Evolutionary conservation across 2,797 vertebrate genomes (phyloP).

Genomic region (Danio tinwini): DNA sequence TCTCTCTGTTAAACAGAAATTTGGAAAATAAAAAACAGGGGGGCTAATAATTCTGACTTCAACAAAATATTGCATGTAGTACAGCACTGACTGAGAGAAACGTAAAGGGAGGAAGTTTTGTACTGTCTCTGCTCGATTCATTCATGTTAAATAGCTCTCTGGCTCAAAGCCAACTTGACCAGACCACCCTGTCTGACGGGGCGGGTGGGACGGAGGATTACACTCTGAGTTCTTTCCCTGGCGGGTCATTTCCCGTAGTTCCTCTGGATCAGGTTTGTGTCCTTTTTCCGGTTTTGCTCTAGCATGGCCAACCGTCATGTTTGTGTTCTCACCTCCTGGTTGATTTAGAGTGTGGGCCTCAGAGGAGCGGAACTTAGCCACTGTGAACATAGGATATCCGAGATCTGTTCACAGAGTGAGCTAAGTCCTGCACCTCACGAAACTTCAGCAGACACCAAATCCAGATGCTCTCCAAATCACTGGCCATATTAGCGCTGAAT

Average conservation of each 20-base stretch:
- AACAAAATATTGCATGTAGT: background rate
- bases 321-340: constrained; percentile 33
- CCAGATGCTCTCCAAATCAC: constrained; percentile 34
- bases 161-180: constrained; percentile 56
- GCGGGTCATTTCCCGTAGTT: constrained; percentile 75
- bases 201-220: constrained; percentile 57
- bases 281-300: constrained; percentile 38
- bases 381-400: constrained; percentile 84
- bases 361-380: constrained; percentile 89
- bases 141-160: constrained; percentile 9
- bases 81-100: constrained; percentile 1
- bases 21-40: no score
- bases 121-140: constrained; percentile 14
- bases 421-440: constrained; percentile 85
- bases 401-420: constrained; percentile 86
- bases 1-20: no score
- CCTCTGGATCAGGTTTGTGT: constrained; percentile 69
- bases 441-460: constrained; percentile 59
- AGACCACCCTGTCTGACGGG: constrained; percentile 75
- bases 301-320: constrained; percentile 18
- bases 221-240: constrained; percentile 69
- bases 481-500: background rate
- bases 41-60: no score
- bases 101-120: constrained; percentile 12
- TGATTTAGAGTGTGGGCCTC: constrained; percentile 64